Evolutionary conservation across 2,888 invertebrate species (phyloP).

Genomic region (Parnassius apollo): DNA sequence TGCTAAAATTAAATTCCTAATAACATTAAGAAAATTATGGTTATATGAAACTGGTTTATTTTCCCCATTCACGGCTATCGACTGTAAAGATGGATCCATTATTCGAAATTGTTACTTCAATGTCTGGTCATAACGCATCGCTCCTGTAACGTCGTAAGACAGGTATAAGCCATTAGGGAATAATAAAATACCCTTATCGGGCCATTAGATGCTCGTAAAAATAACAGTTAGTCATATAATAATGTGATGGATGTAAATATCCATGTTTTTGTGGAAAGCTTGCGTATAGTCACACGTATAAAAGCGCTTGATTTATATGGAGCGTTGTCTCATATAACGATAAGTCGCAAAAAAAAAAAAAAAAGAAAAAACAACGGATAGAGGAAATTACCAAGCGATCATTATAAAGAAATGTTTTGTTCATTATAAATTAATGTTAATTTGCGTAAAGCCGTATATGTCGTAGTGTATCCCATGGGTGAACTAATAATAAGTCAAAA

Average conservation of each 20-base stretch:
- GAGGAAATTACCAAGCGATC: too few relatives aligned
- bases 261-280: constrained; percentile 59
- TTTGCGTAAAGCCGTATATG: neutral
- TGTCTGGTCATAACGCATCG: constrained; percentile 73
- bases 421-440: too few relatives aligned
- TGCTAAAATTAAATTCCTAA: neutral
- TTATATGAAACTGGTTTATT: constrained; percentile 8
- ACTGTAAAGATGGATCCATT: constrained; percentile 71
- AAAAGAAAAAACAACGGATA: too few relatives aligned
- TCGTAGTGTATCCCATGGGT: neutral
- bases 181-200: constrained; percentile 79
- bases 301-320: constrained; percentile 15
- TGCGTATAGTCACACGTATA: constrained; percentile 29
- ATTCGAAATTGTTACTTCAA: constrained; percentile 70
- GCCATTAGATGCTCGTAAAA: constrained; percentile 77
- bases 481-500: too few relatives aligned
- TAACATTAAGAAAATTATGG: neutral
- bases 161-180: constrained; percentile 79
- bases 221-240: constrained; percentile 80
- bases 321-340: neutral
- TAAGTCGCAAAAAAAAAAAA: constrained; percentile 1
- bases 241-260: constrained; percentile 76
- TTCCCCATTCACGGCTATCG: constrained; percentile 43
- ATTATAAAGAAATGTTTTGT: too few relatives aligned
- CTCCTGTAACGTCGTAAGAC: constrained; percentile 63